Evolutionary conservation across 2,888 invertebrate species (phyloP).

Genomic region (Drosophila heteroneura): DNA sequence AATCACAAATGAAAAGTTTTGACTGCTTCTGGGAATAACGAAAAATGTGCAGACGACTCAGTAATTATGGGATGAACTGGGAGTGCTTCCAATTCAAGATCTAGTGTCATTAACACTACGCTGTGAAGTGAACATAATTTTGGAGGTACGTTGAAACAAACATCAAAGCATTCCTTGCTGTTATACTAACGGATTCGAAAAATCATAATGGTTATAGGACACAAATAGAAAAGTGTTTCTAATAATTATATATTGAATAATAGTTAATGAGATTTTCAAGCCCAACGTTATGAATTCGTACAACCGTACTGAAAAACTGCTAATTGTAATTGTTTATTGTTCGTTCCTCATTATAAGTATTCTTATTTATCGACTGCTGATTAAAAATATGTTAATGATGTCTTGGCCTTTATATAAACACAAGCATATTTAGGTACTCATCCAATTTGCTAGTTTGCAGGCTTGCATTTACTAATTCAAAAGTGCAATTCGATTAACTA

Average conservation of each 20-base stretch:
- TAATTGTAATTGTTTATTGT: background rate
- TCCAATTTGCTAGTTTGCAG: background rate
- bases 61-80: background rate
- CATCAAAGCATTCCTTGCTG: background rate
- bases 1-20: background rate
- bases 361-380: background rate
- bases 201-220: background rate
- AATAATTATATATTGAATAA: background rate
- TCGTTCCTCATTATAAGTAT: background rate
- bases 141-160: background rate
- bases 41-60: background rate
- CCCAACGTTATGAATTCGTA: background rate
- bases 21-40: background rate
- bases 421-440: background rate
- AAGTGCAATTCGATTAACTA: slow-evolving; percentile 23
- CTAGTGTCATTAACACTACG: background rate
- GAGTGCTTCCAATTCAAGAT: background rate
- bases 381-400: background rate
- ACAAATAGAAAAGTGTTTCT: background rate
- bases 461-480: background rate
- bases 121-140: background rate
- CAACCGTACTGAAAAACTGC: background rate
- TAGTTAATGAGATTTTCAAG: background rate
- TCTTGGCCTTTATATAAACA: background rate
- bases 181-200: too few relatives aligned